Conservation (phyloP, 2,888 invertebrate species). For the Electrophaes corylata region DNA sequence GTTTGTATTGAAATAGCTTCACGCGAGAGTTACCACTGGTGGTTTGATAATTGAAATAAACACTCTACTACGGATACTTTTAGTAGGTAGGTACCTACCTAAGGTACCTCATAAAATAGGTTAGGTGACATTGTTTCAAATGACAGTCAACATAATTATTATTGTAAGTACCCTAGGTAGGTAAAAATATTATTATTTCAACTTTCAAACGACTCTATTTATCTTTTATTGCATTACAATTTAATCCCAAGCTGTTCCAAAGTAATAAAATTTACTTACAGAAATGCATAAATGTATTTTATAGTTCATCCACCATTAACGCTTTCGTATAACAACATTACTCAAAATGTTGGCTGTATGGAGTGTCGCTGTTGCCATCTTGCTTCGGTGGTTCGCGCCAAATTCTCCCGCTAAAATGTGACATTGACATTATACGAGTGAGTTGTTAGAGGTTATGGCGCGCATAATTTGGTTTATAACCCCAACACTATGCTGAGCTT, state of each 20-base stretch:
- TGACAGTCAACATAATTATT: too few species aligned
- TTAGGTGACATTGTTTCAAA: too few species aligned
- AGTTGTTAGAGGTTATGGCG: constrained; percentile 79
- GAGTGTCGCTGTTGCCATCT: constrained; percentile 52
- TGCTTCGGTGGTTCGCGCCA: constrained; percentile 41
- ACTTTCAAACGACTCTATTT: background rate
- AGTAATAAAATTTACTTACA: constrained; percentile 46
- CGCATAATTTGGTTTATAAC: constrained; percentile 83
- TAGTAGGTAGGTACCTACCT: too few species aligned
- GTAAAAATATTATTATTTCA: too few species aligned
- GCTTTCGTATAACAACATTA: constrained; percentile 60
- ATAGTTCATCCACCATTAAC: constrained; percentile 75
- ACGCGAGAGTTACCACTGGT: too few species aligned
- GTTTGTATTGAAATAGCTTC: too few species aligned
- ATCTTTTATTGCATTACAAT: constrained; percentile 17
- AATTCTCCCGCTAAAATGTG: constrained; percentile 70
- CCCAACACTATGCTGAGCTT: constrained; percentile 67
- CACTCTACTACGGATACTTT: too few species aligned
- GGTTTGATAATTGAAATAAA: too few species aligned
- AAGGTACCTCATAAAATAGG: too few species aligned
- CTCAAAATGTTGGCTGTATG: constrained; percentile 62
- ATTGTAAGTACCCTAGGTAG: too few species aligned
- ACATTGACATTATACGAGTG: constrained; percentile 79
- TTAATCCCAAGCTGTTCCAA: constrained; percentile 37
- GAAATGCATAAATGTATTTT: constrained; percentile 70